Evolutionary conservation across 2,797 vertebrate species (phyloP).

Genomic region (Fistularia tabacaria): DNA sequence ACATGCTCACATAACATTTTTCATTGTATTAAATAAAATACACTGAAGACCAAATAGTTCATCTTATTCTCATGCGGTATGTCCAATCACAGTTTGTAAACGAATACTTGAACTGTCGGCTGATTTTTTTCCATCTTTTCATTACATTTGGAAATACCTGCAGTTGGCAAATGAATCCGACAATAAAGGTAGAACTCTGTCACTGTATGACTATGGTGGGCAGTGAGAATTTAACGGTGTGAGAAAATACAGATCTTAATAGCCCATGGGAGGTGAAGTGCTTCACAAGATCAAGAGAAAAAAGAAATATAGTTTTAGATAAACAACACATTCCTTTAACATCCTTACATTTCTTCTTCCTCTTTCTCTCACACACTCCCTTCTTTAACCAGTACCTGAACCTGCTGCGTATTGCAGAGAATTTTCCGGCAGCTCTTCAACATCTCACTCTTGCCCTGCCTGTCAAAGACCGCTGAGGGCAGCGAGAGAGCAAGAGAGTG

Average conservation of each 20-base stretch:
- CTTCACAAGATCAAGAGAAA: constrained; percentile 53
- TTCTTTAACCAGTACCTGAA: constrained; percentile 70
- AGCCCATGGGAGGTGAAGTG: constrained; percentile 47
- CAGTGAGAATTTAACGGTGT: constrained; percentile 47
- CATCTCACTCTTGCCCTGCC: constrained; percentile 74
- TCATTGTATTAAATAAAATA: too few relatives aligned
- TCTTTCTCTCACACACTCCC: constrained; percentile 41
- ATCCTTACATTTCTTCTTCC: constrained; percentile 26
- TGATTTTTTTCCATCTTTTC: too few relatives aligned
- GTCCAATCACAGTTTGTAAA: too few relatives aligned
- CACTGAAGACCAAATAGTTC: too few relatives aligned
- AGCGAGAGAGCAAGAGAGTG: constrained; percentile 33
- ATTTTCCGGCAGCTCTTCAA: constrained; percentile 68
- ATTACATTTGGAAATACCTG: constrained; percentile 6
- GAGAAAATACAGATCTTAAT: constrained; percentile 55
- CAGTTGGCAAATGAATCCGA: constrained; percentile 38
- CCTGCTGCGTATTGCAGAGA: constrained; percentile 60
- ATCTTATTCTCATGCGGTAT: too few relatives aligned
- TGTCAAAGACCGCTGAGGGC: constrained; percentile 73
- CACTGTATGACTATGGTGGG: constrained; percentile 29
- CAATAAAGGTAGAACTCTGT: constrained; percentile 29
- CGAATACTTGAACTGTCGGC: too few relatives aligned
- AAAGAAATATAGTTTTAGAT: constrained; percentile 35
- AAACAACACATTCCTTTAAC: constrained; percentile 15
- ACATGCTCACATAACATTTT: too few relatives aligned